phyloP scores from a whole-genome alignment of 1,140 invertebrate genomes.

The Macrobrachium rosenbergii region DNA sequence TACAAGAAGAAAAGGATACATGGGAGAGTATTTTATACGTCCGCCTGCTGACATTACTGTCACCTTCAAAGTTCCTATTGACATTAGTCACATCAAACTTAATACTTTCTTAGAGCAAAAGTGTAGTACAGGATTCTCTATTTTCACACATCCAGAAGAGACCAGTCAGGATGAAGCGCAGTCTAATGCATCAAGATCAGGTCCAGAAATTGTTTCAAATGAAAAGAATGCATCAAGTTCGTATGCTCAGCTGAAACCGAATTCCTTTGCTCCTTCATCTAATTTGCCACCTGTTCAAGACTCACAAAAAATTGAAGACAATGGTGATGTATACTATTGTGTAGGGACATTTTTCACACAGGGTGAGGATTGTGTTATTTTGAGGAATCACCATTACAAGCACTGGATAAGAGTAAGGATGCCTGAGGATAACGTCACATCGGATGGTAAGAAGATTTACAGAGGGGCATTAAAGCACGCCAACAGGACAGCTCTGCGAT shows the following conservation, averaged over 20 bases:
- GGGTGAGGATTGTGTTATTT: slow-evolving; percentile 20
- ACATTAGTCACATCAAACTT: slow-evolving; percentile 44
- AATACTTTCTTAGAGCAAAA: slow-evolving; percentile 36
- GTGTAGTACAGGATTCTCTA: slow-evolving; percentile 39
- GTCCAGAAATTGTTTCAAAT: neutral
- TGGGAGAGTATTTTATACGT: slow-evolving; percentile 46
- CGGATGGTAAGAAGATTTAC: neutral
- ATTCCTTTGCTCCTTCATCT: neutral
- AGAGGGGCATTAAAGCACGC: slow-evolving; percentile 37
- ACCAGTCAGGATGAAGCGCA: neutral
- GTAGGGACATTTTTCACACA: slow-evolving; percentile 49
- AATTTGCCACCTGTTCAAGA: neutral
- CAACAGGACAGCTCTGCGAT: slow-evolving; percentile 39
- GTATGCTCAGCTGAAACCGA: neutral
- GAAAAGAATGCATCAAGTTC: neutral
- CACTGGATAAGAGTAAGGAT: slow-evolving; percentile 41
- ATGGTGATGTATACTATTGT: slow-evolving; percentile 42
- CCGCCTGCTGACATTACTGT: slow-evolving; percentile 45
- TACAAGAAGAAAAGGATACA: slow-evolving; percentile 44
- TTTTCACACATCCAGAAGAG: slow-evolving; percentile 37
- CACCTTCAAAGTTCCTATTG: slow-evolving; percentile 47
- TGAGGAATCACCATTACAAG: slow-evolving; percentile 44
- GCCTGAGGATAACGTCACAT: neutral
- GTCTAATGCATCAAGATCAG: neutral
- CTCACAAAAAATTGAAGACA: neutral